Percentiles rank a stretch among this genome's conserved stretches.
Evolutionary conservation across 37 sponge, comb jelly and placozoan species (phyloP).

Genomic region (Aphrocallistes beatrix): DNA sequence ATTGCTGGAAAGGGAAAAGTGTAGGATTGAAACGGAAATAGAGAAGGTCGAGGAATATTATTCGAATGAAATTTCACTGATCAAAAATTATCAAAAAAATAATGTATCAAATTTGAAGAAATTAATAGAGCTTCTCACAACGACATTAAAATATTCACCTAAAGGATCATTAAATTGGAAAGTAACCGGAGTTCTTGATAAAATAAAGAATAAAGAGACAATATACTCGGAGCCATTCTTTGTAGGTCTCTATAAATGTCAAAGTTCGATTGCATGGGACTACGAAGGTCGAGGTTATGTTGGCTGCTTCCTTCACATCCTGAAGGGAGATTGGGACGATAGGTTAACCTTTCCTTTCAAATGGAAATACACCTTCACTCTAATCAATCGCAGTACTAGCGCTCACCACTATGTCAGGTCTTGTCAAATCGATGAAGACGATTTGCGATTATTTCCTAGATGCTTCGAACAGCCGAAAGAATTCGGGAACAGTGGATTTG

Average conservation of each 20-base stretch:
- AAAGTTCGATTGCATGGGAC: neutral
- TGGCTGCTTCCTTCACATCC: neutral
- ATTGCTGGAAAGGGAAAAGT: too few relatives aligned
- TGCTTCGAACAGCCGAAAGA: neutral
- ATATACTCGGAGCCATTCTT: neutral
- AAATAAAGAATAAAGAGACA: neutral
- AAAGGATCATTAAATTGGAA: too few relatives aligned
- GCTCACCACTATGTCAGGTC: neutral
- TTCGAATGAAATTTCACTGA: too few relatives aligned
- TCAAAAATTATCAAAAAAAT: too few relatives aligned
- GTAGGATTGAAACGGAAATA: too few relatives aligned
- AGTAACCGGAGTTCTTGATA: too few relatives aligned
- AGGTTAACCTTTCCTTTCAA: neutral
- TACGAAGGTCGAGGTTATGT: neutral
- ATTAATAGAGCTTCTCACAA: too few relatives aligned
- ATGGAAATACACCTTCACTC: neutral
- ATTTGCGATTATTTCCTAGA: neutral
- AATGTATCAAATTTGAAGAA: too few relatives aligned
- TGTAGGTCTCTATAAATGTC: neutral
- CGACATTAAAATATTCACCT: too few relatives aligned
- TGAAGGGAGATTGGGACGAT: neutral
- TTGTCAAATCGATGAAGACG: neutral
- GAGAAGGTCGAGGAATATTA: too few relatives aligned
- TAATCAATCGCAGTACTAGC: neutral
- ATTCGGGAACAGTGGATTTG: neutral